Evolutionary conservation across 2,888 invertebrate genomes (phyloP).

Genomic region (Neoascia interrupta): DNA sequence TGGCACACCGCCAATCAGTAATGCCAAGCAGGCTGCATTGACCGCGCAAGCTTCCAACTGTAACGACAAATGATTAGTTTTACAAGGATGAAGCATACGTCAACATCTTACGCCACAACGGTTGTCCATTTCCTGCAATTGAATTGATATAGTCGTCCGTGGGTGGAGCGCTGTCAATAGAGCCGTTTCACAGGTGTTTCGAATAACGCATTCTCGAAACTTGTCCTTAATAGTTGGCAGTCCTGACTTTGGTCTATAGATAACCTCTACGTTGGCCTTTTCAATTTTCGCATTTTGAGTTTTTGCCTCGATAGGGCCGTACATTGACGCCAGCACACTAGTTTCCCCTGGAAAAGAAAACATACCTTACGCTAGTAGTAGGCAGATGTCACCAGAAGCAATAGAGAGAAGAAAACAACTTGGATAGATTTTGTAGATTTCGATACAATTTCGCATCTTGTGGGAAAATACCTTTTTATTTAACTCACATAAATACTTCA

Average conservation of each 20-base stretch:
- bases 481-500: too few species aligned
- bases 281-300: constrained; percentile 88
- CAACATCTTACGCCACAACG: constrained; percentile 85
- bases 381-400: not conserved
- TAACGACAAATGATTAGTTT: too few species aligned
- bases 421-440: too few species aligned
- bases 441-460: too few species aligned
- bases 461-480: not conserved
- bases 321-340: constrained; percentile 87
- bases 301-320: constrained; percentile 91
- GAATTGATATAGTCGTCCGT: constrained; percentile 87
- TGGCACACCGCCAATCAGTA: constrained; percentile 90
- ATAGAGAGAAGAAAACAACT: not conserved
- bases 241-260: constrained; percentile 88
- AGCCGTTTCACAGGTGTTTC: constrained; percentile 88
- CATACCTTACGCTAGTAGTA: not conserved
- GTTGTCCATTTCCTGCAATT: constrained; percentile 93
- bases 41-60: constrained; percentile 88
- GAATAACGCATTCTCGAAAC: constrained; percentile 87
- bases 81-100: not conserved
- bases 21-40: constrained; percentile 90
- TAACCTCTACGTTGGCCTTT: constrained; percentile 87
- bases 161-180: constrained; percentile 88
- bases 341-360: constrained; percentile 85
- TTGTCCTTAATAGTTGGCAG: constrained; percentile 86